A percentile compares a stretch with the other conserved stretches of the same genome.
Conservation (phyloP, 2,888 invertebrate species). For the Diaphora mendica region DNA sequence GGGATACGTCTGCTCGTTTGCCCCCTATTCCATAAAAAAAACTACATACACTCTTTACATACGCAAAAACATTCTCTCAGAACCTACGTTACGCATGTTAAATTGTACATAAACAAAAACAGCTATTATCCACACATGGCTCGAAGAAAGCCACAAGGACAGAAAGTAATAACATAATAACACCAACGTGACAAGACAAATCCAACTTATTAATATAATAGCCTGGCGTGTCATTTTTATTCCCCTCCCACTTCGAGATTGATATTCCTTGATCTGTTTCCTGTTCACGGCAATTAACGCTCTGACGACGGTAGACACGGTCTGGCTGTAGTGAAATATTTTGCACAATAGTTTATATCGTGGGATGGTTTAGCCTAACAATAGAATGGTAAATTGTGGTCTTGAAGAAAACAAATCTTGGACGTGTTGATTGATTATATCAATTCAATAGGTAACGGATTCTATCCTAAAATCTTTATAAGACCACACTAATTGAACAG, state of each 20-base stretch:
- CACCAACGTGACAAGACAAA: constrained; percentile 9
- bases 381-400: constrained; percentile 4
- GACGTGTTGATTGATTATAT: not conserved
- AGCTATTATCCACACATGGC: not conserved
- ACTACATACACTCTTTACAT: no score
- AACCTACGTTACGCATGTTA: no score
- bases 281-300: constrained; percentile 56
- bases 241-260: constrained; percentile 43
- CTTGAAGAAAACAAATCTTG: constrained; percentile 2
- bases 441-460: not conserved
- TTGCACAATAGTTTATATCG: constrained; percentile 38
- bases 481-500: not conserved
- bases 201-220: constrained; percentile 17
- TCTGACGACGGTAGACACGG: constrained; percentile 50
- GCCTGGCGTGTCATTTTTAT: constrained; percentile 46
- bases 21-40: no score
- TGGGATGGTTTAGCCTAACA: constrained; percentile 11
- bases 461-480: not conserved
- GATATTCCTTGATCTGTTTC: constrained; percentile 49
- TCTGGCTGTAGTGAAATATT: constrained; percentile 40
- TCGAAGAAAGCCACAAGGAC: not conserved
- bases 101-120: not conserved
- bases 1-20: no score
- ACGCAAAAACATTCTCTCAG: no score
- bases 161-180: constrained; percentile 1